phyloP scores from a whole-genome alignment of 1,140 invertebrate genomes.

The Carcinoscorpius rotundicauda region DNA sequence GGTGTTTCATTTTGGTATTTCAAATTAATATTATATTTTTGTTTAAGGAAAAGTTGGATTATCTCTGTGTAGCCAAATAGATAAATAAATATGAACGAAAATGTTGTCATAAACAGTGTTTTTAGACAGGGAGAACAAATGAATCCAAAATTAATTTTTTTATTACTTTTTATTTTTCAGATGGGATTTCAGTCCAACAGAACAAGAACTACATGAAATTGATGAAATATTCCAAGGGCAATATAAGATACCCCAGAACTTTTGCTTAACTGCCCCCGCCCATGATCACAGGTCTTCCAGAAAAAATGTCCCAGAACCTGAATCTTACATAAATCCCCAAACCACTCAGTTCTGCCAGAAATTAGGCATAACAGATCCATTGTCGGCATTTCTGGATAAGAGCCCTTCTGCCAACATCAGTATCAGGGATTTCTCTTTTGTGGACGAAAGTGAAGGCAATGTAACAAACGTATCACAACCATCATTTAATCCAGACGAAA shows the following conservation, averaged over 20 bases:
- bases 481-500: constrained; percentile 14
- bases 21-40: too few relatives aligned
- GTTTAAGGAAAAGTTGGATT: too few relatives aligned
- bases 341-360: constrained; percentile 66
- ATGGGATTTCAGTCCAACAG: constrained; percentile 58
- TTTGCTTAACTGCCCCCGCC: constrained; percentile 52
- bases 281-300: constrained; percentile 40
- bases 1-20: too few relatives aligned
- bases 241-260: constrained; percentile 59
- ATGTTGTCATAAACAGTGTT: too few relatives aligned
- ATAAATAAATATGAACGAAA: too few relatives aligned
- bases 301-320: constrained; percentile 28
- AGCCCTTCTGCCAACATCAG: constrained; percentile 2
- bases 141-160: too few relatives aligned
- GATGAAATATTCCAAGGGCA: constrained; percentile 49
- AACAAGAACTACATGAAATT: constrained; percentile 56
- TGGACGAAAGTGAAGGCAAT: background rate
- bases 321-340: constrained; percentile 59
- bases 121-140: too few relatives aligned
- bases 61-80: too few relatives aligned
- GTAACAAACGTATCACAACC: background rate
- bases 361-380: constrained; percentile 62
- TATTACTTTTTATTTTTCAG: constrained; percentile 25
- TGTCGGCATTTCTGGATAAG: background rate
- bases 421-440: constrained; percentile 6